phyloP scores from a whole-genome alignment of 2,797 vertebrate genomes.

The Sebastes matsubarae region DNA sequence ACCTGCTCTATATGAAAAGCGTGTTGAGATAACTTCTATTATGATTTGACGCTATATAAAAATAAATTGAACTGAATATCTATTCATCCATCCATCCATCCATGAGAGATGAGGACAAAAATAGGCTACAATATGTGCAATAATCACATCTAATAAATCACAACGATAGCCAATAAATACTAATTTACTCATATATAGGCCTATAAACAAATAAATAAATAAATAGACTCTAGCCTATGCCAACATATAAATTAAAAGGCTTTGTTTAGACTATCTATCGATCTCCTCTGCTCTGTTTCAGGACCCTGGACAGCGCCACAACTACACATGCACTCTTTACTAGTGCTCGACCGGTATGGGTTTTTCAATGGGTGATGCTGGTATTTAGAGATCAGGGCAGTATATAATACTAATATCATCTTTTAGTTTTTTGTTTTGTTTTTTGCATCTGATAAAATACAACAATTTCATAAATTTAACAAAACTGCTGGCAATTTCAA shows the following conservation, averaged over 20 bases:
- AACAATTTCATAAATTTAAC: neutral
- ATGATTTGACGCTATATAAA: too few relatives aligned
- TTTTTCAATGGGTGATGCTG: neutral
- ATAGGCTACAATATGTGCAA: neutral
- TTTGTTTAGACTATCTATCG: neutral
- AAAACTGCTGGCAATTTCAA: neutral
- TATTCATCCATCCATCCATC: too few relatives aligned
- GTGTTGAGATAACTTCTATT: too few relatives aligned
- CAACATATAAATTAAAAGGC: neutral
- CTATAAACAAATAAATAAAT: neutral
- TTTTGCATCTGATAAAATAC: too few relatives aligned
- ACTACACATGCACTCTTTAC: neutral
- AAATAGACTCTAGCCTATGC: neutral
- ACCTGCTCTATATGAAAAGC: too few relatives aligned
- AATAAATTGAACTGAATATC: too few relatives aligned
- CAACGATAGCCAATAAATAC: neutral
- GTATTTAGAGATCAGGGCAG: neutral
- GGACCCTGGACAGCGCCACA: neutral
- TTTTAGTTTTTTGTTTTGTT: too few relatives aligned
- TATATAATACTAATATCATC: accelerated
- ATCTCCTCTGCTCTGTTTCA: neutral
- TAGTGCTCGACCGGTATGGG: neutral
- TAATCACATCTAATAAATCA: neutral
- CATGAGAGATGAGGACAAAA: too few relatives aligned
- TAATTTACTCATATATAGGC: neutral